Conservation (phyloP, 2,888 invertebrate genomes). For the Nyleta sp. region DNA sequence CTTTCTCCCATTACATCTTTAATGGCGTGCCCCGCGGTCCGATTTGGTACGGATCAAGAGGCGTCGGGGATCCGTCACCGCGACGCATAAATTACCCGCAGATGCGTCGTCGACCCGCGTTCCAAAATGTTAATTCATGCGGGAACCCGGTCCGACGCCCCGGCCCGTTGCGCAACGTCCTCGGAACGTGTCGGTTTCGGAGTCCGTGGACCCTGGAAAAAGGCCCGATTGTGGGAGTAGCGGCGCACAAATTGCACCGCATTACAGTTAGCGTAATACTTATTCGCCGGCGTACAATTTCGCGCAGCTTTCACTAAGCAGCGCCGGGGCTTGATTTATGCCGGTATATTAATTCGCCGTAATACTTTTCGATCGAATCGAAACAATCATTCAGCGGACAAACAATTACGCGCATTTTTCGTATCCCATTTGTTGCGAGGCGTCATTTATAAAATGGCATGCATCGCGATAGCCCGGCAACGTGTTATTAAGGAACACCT, state of each 20-base stretch:
- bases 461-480: slow-evolving; percentile 36
- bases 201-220: not conserved
- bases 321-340: slow-evolving; percentile 30
- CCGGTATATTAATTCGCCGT: slow-evolving; percentile 35
- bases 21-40: slow-evolving; percentile 27
- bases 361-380: slow-evolving; percentile 37
- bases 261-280: slow-evolving; percentile 23
- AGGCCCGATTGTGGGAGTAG: slow-evolving; percentile 12
- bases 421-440: slow-evolving; percentile 46
- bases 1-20: slow-evolving; percentile 59
- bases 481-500: slow-evolving; percentile 53
- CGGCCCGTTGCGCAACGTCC: slow-evolving; percentile 9
- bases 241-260: not conserved
- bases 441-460: slow-evolving; percentile 47
- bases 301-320: slow-evolving; percentile 40
- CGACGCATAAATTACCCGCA: slow-evolving; percentile 38
- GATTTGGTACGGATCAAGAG: slow-evolving; percentile 47
- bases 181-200: not conserved
- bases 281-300: slow-evolving; percentile 23
- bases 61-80: slow-evolving; percentile 37
- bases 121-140: slow-evolving; percentile 52
- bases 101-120: slow-evolving; percentile 36
- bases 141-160: not conserved
- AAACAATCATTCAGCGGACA: slow-evolving; percentile 46
- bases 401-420: slow-evolving; percentile 48